Base-by-base conservation (phyloP, 1,140 invertebrate species). In the Drosophila elegans region DNA sequence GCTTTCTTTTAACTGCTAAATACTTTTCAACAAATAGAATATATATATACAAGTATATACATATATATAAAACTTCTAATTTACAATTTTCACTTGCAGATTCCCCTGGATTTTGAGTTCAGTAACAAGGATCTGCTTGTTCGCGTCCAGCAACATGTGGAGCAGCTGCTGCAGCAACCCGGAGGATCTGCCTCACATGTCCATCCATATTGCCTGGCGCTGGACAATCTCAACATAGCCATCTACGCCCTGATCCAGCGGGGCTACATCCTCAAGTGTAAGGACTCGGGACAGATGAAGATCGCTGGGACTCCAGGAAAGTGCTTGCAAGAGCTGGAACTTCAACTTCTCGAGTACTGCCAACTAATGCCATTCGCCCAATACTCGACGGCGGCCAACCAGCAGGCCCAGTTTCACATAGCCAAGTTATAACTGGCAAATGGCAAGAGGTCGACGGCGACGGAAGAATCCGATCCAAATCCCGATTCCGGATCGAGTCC, bases 201-300 rank as follows among this genome's bases (percentile, higher is more conserved):
- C 3, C 94, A 95, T 91, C 94, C 95, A 0, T 95, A 95, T 93
- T 94, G 93, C 67, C 91, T 95, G 32, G 94, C 93, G 39, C 91
- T 95, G 63, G 94, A 95, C 72, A 93, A 92, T 39, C 91, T 93
- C 4, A 91, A 85, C 45, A 91, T 90, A 27, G 91, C 92, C 36
- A 75, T 92, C 12, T 64, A 80, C 46, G 85, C 92, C 5, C 64
- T 92, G 0, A 74, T 91, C 7, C 91, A 92, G 54, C 51, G 68
- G 21, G 84, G 79, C 5, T 91, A 88, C 69, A 29, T 91, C 7
- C 21, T 60, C 1, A 90, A 84, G 13, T 53, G 55, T 2, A 80
- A 75, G 1, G 83, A 91, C 5, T 85, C 61, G 10, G 90, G 90
- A 3, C 46, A 88, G 27, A 51, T 91, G 66, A 71, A 54, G 11